These are phyloP conservation scores for Drosophila subobscura DNA, from an alignment of 1,140 invertebrate genomes.

Conservation along the genomic window DNA sequence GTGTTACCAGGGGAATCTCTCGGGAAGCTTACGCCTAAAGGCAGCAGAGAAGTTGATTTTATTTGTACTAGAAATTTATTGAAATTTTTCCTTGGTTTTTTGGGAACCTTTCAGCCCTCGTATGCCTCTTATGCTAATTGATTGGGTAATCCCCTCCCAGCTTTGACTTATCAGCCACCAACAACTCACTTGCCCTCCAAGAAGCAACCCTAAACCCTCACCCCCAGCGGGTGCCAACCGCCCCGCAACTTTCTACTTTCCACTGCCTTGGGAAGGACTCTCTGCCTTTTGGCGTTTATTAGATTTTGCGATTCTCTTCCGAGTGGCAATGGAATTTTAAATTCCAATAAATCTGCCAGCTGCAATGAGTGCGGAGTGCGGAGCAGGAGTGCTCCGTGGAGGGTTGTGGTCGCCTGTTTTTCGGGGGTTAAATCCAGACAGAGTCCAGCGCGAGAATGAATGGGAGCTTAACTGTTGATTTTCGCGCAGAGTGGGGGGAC, in stretches of 20 bases:
- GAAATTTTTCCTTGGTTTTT: too few species aligned
- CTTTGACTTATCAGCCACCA: background rate
- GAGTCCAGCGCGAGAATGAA: constrained; percentile 41
- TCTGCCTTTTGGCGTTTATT: constrained; percentile 64
- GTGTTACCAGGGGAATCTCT: too few species aligned
- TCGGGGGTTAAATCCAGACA: constrained; percentile 5
- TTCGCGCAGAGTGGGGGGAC: constrained; percentile 23
- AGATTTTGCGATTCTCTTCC: constrained; percentile 61
- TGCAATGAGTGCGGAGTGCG: constrained; percentile 63
- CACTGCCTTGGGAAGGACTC: background rate
- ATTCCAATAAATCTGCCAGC: constrained; percentile 79
- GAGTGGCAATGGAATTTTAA: constrained; percentile 73
- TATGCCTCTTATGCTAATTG: constrained; percentile 63
- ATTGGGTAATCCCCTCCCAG: constrained; percentile 41
- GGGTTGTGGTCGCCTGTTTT: background rate
- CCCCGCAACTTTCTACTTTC: constrained; percentile 3
- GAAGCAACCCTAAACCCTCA: too few species aligned
- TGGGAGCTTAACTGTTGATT: constrained; percentile 50
- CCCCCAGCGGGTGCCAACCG: too few species aligned
- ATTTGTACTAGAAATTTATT: too few species aligned
- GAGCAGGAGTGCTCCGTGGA: background rate
- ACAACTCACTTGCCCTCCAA: background rate
- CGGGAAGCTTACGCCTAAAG: too few species aligned
- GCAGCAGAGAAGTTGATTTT: too few species aligned
- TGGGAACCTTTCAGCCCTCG: background rate